Evolutionary conservation across 2,113 vertebrate species (phyloP), one percentile per base, ranked within the genome.

Genomic region (Lasiurus borealis): DNA sequence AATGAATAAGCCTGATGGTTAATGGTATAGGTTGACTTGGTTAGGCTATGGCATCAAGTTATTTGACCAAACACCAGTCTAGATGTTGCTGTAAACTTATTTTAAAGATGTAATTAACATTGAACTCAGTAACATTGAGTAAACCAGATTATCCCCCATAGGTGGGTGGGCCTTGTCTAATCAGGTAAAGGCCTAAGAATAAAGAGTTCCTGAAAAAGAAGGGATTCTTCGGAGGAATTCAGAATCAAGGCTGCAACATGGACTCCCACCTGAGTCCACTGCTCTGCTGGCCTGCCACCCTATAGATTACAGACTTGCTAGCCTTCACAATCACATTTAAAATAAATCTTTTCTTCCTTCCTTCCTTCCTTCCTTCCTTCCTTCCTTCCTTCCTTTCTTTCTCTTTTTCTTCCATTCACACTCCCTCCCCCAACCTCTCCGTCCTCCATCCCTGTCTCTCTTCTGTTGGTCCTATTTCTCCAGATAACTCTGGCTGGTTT

Each of bases 41-140:
- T 69, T 36, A 23, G n/a, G 40, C 46, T 40, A 36, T 1, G 8
- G 13, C 46, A 7, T 21, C 62, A 71, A 31, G 40, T 1, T 25
- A 15, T 66, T 31, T 54, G 75, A n/a, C 44, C 48, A 72, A 90
- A 85, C 29, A 34, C 10, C 36, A 54, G n/a, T 52, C 73, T 90
- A 66, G 34, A 73, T 69, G 21, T 71, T 54, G 44, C 57, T 81
- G 27, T 62, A 25, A 48, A 46, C 52, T 12, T 86, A 57, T 66
- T 86, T 86, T 88, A 62, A 88, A 91, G 18, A 62, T 64, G 14
- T 54, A 36, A 83, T 83, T 73, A 52, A 57, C 34, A 72, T 90
- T 64, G 78, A 83, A 91, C 34, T 82, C 73, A 76, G 25, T 57
- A 71, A 88, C 80, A 89, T 9, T 57, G 16, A 80, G 27, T 54